phyloP scores from a whole-genome alignment of 2,113 vertebrate genomes.

The Heliornis fulica region DNA sequence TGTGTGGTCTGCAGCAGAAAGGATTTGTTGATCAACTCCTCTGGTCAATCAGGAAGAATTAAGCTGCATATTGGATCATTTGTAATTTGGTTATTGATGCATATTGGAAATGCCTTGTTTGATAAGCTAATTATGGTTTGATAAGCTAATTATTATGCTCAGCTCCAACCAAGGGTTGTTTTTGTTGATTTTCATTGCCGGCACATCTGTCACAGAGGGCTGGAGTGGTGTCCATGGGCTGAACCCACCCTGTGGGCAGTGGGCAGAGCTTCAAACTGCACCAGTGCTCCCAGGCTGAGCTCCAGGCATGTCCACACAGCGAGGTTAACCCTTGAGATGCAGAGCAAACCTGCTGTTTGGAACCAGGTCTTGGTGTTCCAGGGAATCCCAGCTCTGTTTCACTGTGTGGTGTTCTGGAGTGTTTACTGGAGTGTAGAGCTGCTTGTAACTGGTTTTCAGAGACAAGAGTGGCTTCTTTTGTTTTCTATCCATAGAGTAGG shows the following conservation, averaged over 20 bases:
- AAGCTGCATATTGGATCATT: background rate
- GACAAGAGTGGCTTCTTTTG: rapidly evolving
- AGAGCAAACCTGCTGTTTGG: too few relatives aligned
- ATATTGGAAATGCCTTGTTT: background rate
- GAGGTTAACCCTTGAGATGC: background rate
- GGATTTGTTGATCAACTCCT: background rate
- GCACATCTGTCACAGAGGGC: background rate
- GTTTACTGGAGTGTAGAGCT: background rate
- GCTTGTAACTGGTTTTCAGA: background rate
- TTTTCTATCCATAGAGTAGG: background rate
- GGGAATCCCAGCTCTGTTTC: rapidly evolving
- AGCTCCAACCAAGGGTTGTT: rapidly evolving
- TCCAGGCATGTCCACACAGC: background rate
- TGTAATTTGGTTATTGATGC: background rate
- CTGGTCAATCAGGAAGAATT: background rate
- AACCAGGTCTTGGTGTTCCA: background rate
- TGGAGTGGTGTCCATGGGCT: background rate
- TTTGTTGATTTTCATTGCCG: background rate
- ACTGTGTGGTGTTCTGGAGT: background rate
- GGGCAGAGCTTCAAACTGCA: background rate
- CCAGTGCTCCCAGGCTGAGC: rapidly evolving
- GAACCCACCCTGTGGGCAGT: rapidly evolving
- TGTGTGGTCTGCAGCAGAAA: background rate
- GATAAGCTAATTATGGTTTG: background rate
- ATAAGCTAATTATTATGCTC: background rate